Evolutionary conservation across 2,888 invertebrate species (phyloP).

Genomic region (Thyatira batis): DNA sequence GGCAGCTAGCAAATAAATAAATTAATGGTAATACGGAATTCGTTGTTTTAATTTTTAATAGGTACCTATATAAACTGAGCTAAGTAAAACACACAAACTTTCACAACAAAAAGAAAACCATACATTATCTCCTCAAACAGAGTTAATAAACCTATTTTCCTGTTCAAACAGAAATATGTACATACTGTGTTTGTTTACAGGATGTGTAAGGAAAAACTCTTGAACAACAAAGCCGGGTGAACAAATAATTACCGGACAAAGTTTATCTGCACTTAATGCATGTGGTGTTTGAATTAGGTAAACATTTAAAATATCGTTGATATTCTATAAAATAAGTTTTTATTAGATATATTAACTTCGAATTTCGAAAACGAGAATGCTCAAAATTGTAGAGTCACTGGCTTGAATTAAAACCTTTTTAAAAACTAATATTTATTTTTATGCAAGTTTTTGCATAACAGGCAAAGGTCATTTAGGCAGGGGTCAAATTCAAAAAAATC

Average conservation of each 20-base stretch:
- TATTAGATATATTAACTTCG: no score
- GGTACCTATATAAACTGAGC: conserved; percentile 16
- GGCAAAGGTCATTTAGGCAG: no score
- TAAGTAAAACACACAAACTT: conserved; percentile 12
- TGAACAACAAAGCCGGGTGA: conserved; percentile 10
- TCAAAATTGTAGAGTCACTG: no score
- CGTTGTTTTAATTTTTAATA: no score
- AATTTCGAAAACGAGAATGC: no score
- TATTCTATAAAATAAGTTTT: neutral
- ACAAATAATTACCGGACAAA: conserved; percentile 12
- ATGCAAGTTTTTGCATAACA: no score
- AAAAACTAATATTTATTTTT: no score
- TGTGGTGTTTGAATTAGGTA: neutral
- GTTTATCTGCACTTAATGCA: neutral
- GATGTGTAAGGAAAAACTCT: conserved; percentile 20
- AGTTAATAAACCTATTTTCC: conserved; percentile 38
- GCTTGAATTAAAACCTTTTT: no score
- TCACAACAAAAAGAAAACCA: conserved; percentile 13
- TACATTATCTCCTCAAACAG: conserved; percentile 34
- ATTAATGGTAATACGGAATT: no score
- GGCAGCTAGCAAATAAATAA: no score
- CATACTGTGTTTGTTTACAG: conserved; percentile 26
- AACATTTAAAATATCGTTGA: neutral
- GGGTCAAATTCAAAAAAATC: no score
- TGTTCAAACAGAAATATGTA: conserved; percentile 41